Evolutionary conservation across 1,140 invertebrate genomes (phyloP).

Genomic region (Camponotus pennsylvanicus): DNA sequence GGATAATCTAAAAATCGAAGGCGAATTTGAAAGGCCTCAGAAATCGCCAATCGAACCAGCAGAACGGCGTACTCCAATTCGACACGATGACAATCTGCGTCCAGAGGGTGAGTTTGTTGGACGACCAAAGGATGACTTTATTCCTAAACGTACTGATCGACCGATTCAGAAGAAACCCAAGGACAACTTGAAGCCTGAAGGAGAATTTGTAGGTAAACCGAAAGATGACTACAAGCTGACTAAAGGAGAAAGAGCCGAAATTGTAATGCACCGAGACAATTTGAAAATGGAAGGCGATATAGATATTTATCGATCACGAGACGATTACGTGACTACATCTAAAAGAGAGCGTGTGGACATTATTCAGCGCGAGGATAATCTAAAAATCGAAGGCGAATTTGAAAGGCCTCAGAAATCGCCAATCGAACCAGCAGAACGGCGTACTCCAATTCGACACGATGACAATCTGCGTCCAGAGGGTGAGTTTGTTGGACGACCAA

Average conservation of each 20-base stretch:
- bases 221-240: constrained; percentile 71
- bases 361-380: constrained; percentile 85
- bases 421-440: constrained; percentile 80
- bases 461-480: constrained; percentile 86
- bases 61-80: constrained; percentile 81
- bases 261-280: constrained; percentile 87
- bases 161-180: constrained; percentile 88
- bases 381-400: constrained; percentile 88
- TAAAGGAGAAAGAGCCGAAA: constrained; percentile 79
- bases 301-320: constrained; percentile 82
- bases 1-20: constrained; percentile 87
- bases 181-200: constrained; percentile 90
- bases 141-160: constrained; percentile 87
- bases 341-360: constrained; percentile 84
- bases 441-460: constrained; percentile 79
- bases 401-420: constrained; percentile 76
- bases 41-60: constrained; percentile 72
- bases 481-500: constrained; percentile 86
- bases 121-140: constrained; percentile 87
- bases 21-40: constrained; percentile 86
- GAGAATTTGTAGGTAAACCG: constrained; percentile 87
- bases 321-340: constrained; percentile 85
- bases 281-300: constrained; percentile 88
- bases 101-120: constrained; percentile 86
- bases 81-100: constrained; percentile 85